These are phyloP conservation scores for Momotus momota DNA, from an alignment of 2,797 vertebrate genomes.

Conservation along the genomic window DNA sequence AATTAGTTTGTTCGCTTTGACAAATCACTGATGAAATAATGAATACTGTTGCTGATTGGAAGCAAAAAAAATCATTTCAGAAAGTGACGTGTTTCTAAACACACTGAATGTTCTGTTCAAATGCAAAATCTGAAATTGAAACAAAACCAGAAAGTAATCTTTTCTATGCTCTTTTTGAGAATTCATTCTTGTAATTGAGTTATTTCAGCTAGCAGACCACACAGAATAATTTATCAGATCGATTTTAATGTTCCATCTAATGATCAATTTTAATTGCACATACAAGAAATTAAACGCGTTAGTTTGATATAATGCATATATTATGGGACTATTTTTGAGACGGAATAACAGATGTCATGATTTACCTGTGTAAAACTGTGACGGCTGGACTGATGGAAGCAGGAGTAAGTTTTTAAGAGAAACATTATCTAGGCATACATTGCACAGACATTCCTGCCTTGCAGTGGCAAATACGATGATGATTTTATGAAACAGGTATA, in stretches of 20 bases:
- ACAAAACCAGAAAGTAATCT: not conserved
- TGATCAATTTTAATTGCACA: not conserved
- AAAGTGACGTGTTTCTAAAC: not conserved
- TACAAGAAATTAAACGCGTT: not conserved
- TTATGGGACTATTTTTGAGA: not conserved
- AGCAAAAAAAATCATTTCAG: not conserved
- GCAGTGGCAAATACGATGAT: not conserved
- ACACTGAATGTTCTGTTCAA: not conserved
- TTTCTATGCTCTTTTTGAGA: not conserved
- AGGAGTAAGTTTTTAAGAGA: not conserved
- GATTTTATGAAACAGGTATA: not conserved
- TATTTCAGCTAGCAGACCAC: not conserved
- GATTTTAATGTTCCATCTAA: not conserved
- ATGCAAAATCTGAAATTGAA: not conserved
- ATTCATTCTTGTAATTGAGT: not conserved
- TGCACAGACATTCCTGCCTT: not conserved
- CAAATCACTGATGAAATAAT: not conserved
- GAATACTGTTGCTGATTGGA: not conserved
- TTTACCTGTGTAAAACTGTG: not conserved
- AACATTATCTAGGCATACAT: not conserved
- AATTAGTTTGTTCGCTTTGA: slow-evolving; percentile 7
- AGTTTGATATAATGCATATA: not conserved
- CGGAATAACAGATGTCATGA: not conserved
- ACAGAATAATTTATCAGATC: not conserved
- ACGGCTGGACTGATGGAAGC: not conserved